Conservation (phyloP, 2,113 vertebrate genomes). For the Festucalex cinctus region DNA sequence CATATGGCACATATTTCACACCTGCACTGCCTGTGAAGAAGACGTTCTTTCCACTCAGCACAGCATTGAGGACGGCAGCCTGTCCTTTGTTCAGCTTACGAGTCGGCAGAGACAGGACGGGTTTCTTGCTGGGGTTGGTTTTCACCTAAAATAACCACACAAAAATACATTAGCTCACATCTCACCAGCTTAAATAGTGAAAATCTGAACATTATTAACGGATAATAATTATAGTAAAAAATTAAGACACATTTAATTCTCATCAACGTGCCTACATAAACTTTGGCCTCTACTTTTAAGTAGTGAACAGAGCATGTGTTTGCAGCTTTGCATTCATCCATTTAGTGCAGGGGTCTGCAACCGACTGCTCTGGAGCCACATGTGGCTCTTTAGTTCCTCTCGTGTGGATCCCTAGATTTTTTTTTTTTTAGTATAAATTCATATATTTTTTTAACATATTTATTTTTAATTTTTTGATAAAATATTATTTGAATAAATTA, state of each 20-base stretch:
- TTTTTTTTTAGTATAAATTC: too few species aligned
- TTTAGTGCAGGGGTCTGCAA: not conserved
- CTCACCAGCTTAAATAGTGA: too few species aligned
- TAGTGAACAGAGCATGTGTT: not conserved
- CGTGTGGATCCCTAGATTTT: too few species aligned
- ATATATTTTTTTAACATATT: too few species aligned
- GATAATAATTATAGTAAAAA: not conserved
- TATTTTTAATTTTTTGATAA: too few species aligned
- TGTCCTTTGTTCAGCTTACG: conserved; percentile 84
- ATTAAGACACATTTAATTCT: not conserved
- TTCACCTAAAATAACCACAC: conserved; percentile 60
- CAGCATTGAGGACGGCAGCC: conserved; percentile 77
- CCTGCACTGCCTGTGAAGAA: conserved; percentile 98
- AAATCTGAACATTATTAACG: not conserved
- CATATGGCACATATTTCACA: too few species aligned
- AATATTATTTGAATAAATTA: too few species aligned
- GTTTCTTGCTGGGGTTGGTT: conserved; percentile 74
- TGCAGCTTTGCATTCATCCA: not conserved
- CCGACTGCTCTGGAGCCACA: too few species aligned
- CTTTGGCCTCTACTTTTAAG: too few species aligned
- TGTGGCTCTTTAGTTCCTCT: too few species aligned
- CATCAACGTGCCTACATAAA: too few species aligned
- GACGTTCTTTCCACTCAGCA: conserved; percentile 84
- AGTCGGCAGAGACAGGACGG: conserved; percentile 62
- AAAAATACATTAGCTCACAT: not conserved